These are phyloP conservation scores for Oedothorax gibbosus DNA, from an alignment of 1,140 invertebrate genomes.

Conservation along the genomic window DNA sequence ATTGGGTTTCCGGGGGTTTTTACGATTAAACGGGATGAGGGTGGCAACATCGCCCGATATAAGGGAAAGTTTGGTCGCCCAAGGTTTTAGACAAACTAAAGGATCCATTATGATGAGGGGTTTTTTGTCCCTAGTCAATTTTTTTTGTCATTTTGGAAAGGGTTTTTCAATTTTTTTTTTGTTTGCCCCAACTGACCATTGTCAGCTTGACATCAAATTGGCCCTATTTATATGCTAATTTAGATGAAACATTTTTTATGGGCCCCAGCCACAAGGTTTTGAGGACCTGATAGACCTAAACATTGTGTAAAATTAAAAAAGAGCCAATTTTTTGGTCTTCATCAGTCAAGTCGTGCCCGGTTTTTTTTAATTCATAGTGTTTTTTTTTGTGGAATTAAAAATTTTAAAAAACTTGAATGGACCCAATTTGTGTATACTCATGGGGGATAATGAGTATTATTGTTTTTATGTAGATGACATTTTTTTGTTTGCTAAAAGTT, in stretches of 20 bases:
- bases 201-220: not conserved
- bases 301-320: not conserved
- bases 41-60: not conserved
- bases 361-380: not conserved
- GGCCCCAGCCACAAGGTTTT: constrained; percentile 1
- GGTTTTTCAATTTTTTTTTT: constrained; percentile 5
- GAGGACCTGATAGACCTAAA: not conserved
- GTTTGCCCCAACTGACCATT: not conserved
- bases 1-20: not conserved
- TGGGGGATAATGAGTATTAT: too few species aligned
- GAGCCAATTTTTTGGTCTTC: not conserved
- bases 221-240: too few species aligned
- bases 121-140: too few species aligned
- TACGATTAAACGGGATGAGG: too few species aligned
- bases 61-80: not conserved
- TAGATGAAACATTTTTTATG: not conserved
- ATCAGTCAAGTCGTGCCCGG: not conserved
- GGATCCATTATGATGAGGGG: not conserved
- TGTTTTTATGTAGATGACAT: too few species aligned
- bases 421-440: too few species aligned
- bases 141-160: not conserved
- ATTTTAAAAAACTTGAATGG: too few species aligned
- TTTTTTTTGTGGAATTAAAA: too few species aligned
- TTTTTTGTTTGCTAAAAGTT: not conserved
- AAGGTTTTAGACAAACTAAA: not conserved